Evolutionary conservation across 2,113 vertebrate genomes (phyloP).

Genomic region (Rhineura floridana): DNA sequence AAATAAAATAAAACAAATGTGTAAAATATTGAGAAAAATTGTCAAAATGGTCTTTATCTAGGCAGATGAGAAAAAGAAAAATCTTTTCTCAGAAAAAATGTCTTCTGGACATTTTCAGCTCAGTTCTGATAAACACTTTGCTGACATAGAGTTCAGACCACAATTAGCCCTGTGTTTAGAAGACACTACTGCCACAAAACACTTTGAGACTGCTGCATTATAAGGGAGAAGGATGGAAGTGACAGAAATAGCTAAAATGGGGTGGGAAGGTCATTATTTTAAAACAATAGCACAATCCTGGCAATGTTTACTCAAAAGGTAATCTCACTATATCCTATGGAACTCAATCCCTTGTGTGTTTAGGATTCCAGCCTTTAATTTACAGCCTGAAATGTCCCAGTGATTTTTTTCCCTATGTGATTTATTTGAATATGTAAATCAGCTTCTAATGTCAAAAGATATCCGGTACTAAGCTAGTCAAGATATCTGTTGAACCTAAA

Average conservation of each 20-base stretch:
- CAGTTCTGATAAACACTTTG: no score
- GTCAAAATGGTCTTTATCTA: no score
- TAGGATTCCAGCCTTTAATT: not conserved
- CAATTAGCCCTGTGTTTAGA: not conserved
- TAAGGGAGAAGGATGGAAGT: not conserved
- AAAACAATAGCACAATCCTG: not conserved
- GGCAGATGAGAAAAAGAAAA: no score
- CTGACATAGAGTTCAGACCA: no score
- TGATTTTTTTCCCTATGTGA: not conserved
- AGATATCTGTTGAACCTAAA: not conserved
- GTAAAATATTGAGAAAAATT: no score
- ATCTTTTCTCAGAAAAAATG: no score
- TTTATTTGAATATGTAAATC: not conserved
- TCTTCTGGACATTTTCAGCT: no score
- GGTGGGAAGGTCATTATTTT: not conserved
- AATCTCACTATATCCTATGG: no score
- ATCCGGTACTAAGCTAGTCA: not conserved
- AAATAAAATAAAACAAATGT: no score
- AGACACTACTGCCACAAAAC: not conserved
- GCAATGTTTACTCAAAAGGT: no score
- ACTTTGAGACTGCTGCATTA: not conserved
- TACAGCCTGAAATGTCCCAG: not conserved
- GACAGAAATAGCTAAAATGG: not conserved
- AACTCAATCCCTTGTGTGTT: no score
- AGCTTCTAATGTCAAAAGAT: no score